These are phyloP conservation scores for Clusia tigrina DNA, from an alignment of 2,888 invertebrate genomes.

Conservation along the genomic window DNA sequence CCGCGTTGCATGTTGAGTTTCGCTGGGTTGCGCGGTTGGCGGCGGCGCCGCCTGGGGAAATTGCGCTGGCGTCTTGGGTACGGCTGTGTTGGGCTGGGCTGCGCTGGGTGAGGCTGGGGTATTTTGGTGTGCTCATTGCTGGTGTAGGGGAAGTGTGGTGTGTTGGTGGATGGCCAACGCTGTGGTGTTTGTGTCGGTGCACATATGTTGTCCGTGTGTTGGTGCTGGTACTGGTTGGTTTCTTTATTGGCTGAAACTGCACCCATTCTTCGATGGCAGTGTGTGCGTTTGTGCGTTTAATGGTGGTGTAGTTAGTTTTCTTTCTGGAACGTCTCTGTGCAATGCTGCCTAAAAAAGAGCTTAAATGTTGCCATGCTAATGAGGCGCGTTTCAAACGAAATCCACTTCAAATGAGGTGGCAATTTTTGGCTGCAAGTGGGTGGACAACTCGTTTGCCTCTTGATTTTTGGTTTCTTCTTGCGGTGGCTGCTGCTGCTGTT, in stretches of 20 bases:
- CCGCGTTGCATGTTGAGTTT: not conserved
- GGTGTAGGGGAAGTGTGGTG: too few species aligned
- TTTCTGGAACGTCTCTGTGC: not conserved
- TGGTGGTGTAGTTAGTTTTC: too few species aligned
- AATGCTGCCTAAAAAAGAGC: not conserved
- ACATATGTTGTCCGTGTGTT: too few species aligned
- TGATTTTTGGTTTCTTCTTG: not conserved
- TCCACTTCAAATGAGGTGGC: conserved; percentile 8
- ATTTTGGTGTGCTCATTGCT: too few species aligned
- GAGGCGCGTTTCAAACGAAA: not conserved
- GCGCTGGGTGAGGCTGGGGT: too few species aligned
- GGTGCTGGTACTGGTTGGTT: not conserved
- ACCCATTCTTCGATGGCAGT: too few species aligned
- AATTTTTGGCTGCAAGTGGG: not conserved
- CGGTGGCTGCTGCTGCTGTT: too few species aligned
- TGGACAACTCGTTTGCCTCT: not conserved
- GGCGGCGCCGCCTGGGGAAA: not conserved
- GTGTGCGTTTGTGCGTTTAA: too few species aligned
- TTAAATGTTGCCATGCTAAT: not conserved
- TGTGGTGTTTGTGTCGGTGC: not conserved
- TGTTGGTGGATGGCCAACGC: not conserved
- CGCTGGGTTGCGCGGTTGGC: not conserved
- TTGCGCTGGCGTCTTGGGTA: too few species aligned
- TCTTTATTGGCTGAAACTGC: too few species aligned
- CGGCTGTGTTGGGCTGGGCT: too few species aligned